Evolutionary conservation across 1,140 invertebrate species (phyloP).

Genomic region (Pararge aegeria): DNA sequence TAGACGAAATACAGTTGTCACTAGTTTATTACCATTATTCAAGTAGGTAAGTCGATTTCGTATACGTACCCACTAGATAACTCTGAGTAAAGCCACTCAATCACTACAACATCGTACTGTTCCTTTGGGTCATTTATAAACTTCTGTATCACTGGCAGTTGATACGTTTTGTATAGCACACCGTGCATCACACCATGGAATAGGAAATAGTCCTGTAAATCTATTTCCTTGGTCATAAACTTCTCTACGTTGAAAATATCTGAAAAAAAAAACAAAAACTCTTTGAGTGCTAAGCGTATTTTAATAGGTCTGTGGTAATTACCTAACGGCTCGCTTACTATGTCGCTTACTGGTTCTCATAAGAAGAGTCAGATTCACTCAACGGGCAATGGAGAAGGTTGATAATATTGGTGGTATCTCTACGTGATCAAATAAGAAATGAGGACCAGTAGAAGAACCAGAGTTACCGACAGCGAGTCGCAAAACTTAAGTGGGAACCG

Average conservation of each 20-base stretch:
- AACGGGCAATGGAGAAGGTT: too few relatives aligned
- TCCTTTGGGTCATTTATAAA: slow-evolving; percentile 41
- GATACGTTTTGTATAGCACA: slow-evolving; percentile 25
- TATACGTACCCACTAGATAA: slow-evolving; percentile 43
- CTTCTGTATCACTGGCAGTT: slow-evolving; percentile 30
- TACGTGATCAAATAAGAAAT: too few relatives aligned
- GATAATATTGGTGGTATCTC: too few relatives aligned
- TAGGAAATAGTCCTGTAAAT: slow-evolving; percentile 22
- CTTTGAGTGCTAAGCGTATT: not conserved
- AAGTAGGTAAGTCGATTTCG: too few relatives aligned
- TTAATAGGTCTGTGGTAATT: not conserved
- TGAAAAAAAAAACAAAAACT: slow-evolving; percentile 7
- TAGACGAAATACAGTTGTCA: too few relatives aligned
- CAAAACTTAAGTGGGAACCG: too few relatives aligned
- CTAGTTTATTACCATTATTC: too few relatives aligned
- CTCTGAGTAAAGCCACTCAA: slow-evolving; percentile 48
- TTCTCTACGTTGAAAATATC: slow-evolving; percentile 28
- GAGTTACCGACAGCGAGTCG: too few relatives aligned
- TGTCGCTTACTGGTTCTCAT: too few relatives aligned
- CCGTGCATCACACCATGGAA: slow-evolving; percentile 11
- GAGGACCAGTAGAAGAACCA: too few relatives aligned
- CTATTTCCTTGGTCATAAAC: slow-evolving; percentile 30
- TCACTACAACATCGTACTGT: slow-evolving; percentile 45
- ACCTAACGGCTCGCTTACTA: too few relatives aligned
- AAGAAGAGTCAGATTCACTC: too few relatives aligned